phyloP scores from a whole-genome alignment of 1,140 invertebrate species.

The Macrotrachela quadricornifera region DNA sequence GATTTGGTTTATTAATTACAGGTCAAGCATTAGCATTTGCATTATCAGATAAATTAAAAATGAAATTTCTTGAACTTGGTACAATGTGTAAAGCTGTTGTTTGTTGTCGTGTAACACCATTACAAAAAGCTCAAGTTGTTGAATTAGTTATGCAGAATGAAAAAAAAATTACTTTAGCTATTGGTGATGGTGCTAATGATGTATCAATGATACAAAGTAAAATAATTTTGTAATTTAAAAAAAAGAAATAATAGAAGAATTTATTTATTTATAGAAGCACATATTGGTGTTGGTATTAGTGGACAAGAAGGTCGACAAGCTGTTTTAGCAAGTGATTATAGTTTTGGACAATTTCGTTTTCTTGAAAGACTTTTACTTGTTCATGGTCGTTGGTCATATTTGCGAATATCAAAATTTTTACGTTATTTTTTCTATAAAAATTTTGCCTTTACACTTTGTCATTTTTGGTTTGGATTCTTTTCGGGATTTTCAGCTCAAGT shows the following conservation, averaged over 20 bases:
- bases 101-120: constrained; percentile 83
- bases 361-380: constrained; percentile 80
- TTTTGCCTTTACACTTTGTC: constrained; percentile 92
- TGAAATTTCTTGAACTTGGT: constrained; percentile 26
- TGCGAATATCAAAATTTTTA: constrained; percentile 92
- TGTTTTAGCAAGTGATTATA: constrained; percentile 85
- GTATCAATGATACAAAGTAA: constrained; percentile 56
- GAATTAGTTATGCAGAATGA: constrained; percentile 72
- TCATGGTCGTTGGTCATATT: constrained; percentile 84
- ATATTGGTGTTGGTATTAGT: constrained; percentile 94
- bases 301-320: constrained; percentile 96
- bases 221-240: not conserved
- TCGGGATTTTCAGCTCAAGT: constrained; percentile 98
- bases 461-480: constrained; percentile 99
- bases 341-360: constrained; percentile 87
- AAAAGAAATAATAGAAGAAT: not conserved
- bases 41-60: not conserved
- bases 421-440: constrained; percentile 99
- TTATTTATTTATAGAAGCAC: constrained; percentile 48
- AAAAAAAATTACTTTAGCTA: constrained; percentile 74
- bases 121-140: constrained; percentile 93
- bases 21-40: constrained; percentile 62
- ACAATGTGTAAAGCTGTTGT: constrained; percentile 48
- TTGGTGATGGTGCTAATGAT: constrained; percentile 95
- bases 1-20: constrained; percentile 79